phyloP scores from a whole-genome alignment of 2,113 vertebrate species.

The Jacana jacana region DNA sequence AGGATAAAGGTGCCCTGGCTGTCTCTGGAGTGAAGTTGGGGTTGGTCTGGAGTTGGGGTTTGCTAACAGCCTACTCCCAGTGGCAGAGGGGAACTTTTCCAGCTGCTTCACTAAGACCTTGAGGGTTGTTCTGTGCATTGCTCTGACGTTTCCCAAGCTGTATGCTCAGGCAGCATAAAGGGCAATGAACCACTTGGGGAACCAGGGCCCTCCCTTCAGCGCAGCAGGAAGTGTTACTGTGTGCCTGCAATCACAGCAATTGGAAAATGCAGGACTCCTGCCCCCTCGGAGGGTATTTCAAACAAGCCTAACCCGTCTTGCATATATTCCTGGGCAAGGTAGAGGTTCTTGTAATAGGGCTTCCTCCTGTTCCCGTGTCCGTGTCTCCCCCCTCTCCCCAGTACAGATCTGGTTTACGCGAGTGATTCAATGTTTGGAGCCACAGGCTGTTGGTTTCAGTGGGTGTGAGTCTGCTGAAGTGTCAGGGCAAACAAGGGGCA shows the following conservation, averaged over 20 bases:
- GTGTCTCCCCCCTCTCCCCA: background rate
- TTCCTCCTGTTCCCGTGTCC: too few species aligned
- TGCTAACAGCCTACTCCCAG: too few species aligned
- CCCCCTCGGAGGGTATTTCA: background rate
- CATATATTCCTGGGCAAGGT: background rate
- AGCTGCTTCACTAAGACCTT: background rate
- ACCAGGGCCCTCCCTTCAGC: background rate
- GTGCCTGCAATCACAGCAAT: background rate
- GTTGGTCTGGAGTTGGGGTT: too few species aligned
- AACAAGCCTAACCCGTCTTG: background rate
- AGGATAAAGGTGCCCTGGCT: rapidly evolving
- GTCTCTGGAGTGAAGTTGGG: background rate
- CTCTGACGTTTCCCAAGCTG: background rate
- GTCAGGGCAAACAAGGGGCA: background rate
- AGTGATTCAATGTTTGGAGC: background rate
- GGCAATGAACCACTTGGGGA: background rate
- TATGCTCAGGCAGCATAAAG: background rate
- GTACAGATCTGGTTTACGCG: background rate
- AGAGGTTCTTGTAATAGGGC: background rate
- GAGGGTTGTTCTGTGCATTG: background rate
- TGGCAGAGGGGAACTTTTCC: background rate
- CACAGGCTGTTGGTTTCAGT: background rate
- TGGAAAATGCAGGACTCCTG: background rate
- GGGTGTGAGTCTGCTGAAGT: background rate
- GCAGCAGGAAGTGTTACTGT: background rate